Base-by-base conservation (phyloP, 2,113 vertebrate genomes). In the Elgaria multicarinata region DNA sequence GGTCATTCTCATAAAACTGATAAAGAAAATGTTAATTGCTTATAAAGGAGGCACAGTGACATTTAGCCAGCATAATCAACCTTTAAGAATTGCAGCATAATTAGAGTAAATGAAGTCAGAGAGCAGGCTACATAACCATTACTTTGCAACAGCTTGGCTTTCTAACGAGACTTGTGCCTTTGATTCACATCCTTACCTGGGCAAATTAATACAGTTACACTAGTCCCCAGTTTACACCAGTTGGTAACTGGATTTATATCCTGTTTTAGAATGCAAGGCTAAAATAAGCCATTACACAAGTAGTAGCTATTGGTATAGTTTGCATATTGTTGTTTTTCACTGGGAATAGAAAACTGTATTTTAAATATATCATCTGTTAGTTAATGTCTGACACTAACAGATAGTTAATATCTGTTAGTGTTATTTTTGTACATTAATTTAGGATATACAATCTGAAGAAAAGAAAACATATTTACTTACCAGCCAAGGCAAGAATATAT, bases 401-500 rank as follows among this genome's bases (percentile, higher is more conserved):
- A n/a, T n/a, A n/a, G n/a, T n/a, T n/a, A n/a, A n/a, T n/a, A n/a
- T n/a, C n/a, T n/a, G n/a, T n/a, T n/a, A n/a, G n/a, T n/a, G n/a
- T n/a, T n/a, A n/a, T n/a, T 74, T n/a, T 31, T 62, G 4, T 46
- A 12, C n/a, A 24, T 81, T 58, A 6, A 90, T 5, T 50, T 0
- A 62, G 9, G 44, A 36, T 88, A 58, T 90, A 46, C 42, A n/a
- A n/a, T n/a, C n/a, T 16, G 20, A 28, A 77, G 87, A 67, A 71
- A 0, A 87, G 67, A 58, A 7, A 3, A 39, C 1, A 66, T 71
- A 78, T 55, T 86, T 83, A 98, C 98, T 97, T 96, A 99, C 99
- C 99, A 94, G 99, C 99, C 96, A 98, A 98, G 81, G 98, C 98
- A 94, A 99, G 97, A 67, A 98, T 98, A 93, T 99, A 99, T 93